Evolutionary conservation across 1,140 invertebrate species (phyloP), one percentile per base, ranked within the genome.

Genomic region (Thalassaphorura encarpata): DNA sequence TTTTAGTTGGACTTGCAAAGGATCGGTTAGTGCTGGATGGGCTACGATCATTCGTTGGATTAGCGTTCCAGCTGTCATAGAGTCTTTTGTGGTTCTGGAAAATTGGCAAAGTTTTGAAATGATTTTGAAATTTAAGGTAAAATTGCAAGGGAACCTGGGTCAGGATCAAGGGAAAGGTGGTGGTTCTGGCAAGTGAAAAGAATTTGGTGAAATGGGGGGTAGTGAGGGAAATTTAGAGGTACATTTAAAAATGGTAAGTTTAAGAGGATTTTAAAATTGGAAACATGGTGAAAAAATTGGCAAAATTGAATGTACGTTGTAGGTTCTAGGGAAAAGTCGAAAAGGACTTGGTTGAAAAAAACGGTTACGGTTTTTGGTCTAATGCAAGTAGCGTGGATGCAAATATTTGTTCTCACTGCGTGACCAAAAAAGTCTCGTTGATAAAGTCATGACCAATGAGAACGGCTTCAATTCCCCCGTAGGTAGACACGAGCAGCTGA

Each of bases 351-450:
- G 27, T 47, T 26, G 45, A 28, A 48, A 8, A 18, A 19, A 43
- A 43, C 21, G 41, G 19, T n/a, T 8, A 43, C 41, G 18, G 24
- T 23, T 42, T n/a, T 41, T 45, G 16, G 27, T n/a, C n/a, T 2
- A 11, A 31, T 23, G 5, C 2, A 6, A 18, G 39, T 24, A 13
- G 24, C 21, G 51, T 28, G 3, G 51, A 16, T 15, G 27, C 28
- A 27, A 43, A 6, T 6, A 33, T 26, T 45, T 49, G 19, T 48
- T 63, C 75, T 75, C 75, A 87, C 85, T 80, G 82, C 3, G 87
- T 92, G 72, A 95, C 80, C 3, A 81, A 79, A 69, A 93, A 92
- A 19, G 87, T 89, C 71, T 94, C 89, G 63, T 93, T 93, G 16
- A 89, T 77, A 4, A 54, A 54, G 29, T 81, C 80, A 50, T 85